Base-by-base conservation (phyloP, 2,113 vertebrate genomes). In the Columba janthina region DNA sequence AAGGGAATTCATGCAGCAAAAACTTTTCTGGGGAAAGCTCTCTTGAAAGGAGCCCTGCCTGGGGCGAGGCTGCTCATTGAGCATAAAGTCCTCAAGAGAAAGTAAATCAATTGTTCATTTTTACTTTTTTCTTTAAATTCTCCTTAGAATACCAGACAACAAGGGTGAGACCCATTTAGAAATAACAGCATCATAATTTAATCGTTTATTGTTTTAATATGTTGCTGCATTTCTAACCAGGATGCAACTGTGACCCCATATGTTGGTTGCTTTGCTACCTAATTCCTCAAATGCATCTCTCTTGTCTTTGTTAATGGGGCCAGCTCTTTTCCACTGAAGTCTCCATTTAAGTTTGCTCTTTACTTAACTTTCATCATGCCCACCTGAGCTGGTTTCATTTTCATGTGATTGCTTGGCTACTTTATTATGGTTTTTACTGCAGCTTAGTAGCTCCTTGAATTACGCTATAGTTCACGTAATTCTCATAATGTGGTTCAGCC, bases 341-440 rank as follows among this genome's bases (percentile, higher is more conserved):
- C 51, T 95, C 86, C 84, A 62, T 95, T 95, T 92, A 87, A 92
- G 76, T 69, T 94, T 95, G 67, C 85, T 96, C n/a, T 96, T 98
- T 96, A 89, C 73, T 95, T 97, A 93, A 95, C 78, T 92, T 97
- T 95, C 93, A 40, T 79, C 85, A 57, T 82, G 85, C 79, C 88
- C 58, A 29, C 57, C 54, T 92, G 90, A 95, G 74, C 83, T 85
- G 74, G 74, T 91, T 96, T 96, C 89, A 83, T 76, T 85, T 97
- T 93, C 89, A 74, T 15, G 69, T 84, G 89, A 71, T 90, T 84
- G 69, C 87, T 75, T 80, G 79, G 76, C 66, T 80, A 91, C 75
- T 96, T 95, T 75, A 95, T 95, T 77, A 89, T 75, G 72, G 70
- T 95, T 90, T 94, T 71, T 81, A 78, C 92, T 84, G 71, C 85